Conservation (phyloP, 1,140 invertebrate species). For the Microvelia longipes region DNA sequence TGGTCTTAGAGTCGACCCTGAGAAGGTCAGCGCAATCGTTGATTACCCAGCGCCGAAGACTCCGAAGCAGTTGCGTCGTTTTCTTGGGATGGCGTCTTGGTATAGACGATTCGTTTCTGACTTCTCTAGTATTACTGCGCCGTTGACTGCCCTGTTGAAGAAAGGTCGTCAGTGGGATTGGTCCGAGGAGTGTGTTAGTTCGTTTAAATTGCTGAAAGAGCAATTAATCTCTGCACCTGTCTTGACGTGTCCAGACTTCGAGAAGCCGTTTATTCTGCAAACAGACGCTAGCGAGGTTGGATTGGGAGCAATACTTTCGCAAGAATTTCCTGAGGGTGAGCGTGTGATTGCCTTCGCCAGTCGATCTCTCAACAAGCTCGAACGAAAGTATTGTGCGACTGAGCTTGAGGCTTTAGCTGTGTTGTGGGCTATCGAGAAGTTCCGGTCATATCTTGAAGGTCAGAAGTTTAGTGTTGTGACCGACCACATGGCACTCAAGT, state of each 20-base stretch:
- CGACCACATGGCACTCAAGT: conserved; percentile 33
- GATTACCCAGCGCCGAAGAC: conserved; percentile 22
- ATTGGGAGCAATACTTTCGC: neutral
- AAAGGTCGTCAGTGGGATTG: conserved; percentile 13
- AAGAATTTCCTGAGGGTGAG: neutral
- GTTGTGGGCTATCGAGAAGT: conserved; percentile 29
- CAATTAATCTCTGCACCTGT: conserved; percentile 15
- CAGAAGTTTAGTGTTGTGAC: conserved; percentile 29
- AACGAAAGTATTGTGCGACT: conserved; percentile 31
- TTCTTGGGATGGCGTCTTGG: conserved; percentile 24
- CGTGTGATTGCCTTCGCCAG: conserved; percentile 30
- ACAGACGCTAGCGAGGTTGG: neutral
- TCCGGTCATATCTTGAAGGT: conserved; percentile 24
- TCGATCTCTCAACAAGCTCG: conserved; percentile 24
- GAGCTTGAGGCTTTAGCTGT: conserved; percentile 33
- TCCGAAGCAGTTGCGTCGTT: conserved; percentile 17
- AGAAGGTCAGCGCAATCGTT: conserved; percentile 20
- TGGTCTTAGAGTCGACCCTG: conserved; percentile 7
- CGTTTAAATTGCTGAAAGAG: neutral
- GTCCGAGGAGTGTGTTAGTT: neutral
- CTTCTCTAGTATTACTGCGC: neutral
- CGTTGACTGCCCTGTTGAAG: neutral
- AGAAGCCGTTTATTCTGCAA: neutral
- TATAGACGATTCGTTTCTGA: conserved; percentile 9
- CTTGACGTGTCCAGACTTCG: conserved; percentile 21